Evolutionary conservation across 1,140 invertebrate genomes (phyloP).

Genomic region (Orchestia grillus): DNA sequence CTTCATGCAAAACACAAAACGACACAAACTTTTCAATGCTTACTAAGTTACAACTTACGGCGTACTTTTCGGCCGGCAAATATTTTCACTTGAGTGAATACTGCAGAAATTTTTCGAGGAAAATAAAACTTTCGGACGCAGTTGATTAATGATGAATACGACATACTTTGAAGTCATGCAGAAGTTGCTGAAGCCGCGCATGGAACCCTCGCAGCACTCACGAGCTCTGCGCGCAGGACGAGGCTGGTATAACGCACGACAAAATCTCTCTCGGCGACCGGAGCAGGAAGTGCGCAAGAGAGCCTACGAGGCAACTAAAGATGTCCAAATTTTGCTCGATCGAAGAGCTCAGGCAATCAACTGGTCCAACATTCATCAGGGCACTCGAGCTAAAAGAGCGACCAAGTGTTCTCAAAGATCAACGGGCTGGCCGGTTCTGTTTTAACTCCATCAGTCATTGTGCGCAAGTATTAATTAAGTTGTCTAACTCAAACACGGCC

Average conservation of each 20-base stretch:
- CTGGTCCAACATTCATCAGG: slow-evolving; percentile 43
- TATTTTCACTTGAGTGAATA: too few relatives aligned
- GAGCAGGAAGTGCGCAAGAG: not conserved
- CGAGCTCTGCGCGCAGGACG: not conserved
- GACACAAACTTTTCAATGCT: too few relatives aligned
- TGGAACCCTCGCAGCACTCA: not conserved
- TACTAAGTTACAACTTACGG: too few relatives aligned
- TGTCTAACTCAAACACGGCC: slow-evolving; percentile 25
- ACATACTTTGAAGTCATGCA: too few relatives aligned
- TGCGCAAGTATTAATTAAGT: slow-evolving; percentile 51
- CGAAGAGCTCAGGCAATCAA: slow-evolving; percentile 43
- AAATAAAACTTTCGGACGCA: too few relatives aligned
- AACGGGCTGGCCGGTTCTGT: slow-evolving; percentile 7
- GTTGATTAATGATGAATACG: too few relatives aligned
- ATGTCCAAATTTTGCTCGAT: slow-evolving; percentile 11
- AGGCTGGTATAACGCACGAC: not conserved
- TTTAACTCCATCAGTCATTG: slow-evolving; percentile 55
- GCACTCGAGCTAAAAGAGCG: slow-evolving; percentile 26
- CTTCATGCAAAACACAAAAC: too few relatives aligned
- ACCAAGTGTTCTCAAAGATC: slow-evolving; percentile 54
- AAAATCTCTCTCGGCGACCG: not conserved
- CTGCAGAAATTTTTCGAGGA: too few relatives aligned
- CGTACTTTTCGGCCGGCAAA: too few relatives aligned
- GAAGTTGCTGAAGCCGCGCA: not conserved
- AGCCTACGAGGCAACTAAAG: not conserved